Conservation (phyloP, 1,140 invertebrate species). For the Drosophila guanche region DNA sequence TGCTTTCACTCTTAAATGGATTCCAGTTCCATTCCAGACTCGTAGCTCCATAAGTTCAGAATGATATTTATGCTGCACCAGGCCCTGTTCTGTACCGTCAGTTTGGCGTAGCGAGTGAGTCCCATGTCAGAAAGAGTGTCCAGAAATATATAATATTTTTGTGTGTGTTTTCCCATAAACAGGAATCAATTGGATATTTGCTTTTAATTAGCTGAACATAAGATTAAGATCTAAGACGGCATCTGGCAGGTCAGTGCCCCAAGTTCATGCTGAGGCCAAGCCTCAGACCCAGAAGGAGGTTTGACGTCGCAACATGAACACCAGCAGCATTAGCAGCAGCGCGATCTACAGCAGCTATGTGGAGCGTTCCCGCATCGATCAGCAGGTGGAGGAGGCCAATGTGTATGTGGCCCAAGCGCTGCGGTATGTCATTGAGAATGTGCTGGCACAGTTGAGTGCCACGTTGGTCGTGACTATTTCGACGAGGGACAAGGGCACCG, state of each 20-base stretch:
- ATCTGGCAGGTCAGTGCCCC: not conserved
- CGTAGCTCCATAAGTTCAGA: too few species aligned
- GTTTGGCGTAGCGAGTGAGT: too few species aligned
- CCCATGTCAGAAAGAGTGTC: too few species aligned
- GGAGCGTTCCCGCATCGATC: constrained; percentile 46
- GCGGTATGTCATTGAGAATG: constrained; percentile 51
- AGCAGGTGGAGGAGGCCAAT: constrained; percentile 60
- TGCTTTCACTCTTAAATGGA: too few species aligned
- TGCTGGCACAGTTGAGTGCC: constrained; percentile 55
- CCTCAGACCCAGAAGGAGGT: constrained; percentile 3
- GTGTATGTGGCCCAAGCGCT: constrained; percentile 45
- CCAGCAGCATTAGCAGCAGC: not conserved
- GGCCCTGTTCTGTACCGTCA: too few species aligned
- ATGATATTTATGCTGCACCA: too few species aligned
- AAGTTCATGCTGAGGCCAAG: not conserved
- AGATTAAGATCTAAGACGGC: constrained; percentile 12
- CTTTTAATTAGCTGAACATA: constrained; percentile 19
- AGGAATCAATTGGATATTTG: not conserved
- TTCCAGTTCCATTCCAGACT: too few species aligned
- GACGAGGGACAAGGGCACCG: not conserved
- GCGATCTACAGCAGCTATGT: constrained; percentile 45
- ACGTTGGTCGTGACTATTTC: constrained; percentile 51
- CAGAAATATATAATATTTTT: not conserved
- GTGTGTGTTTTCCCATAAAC: too few species aligned
- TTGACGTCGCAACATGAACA: constrained; percentile 20